Conservation (phyloP, 1,140 invertebrate species). For the Sesamia nonagrioides region DNA sequence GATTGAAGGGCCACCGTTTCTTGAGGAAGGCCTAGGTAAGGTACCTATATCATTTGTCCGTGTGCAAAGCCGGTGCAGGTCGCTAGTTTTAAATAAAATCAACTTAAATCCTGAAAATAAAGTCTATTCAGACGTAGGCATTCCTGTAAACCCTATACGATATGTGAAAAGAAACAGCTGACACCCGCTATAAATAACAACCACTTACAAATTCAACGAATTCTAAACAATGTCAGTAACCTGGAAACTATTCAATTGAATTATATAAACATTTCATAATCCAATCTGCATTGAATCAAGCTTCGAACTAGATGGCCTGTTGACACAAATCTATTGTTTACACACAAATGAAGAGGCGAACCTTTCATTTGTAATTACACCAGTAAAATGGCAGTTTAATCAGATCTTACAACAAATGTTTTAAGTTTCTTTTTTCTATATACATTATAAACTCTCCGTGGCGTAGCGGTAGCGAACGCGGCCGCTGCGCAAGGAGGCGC, state of each 20-base stretch:
- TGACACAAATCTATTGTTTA: constrained; percentile 41
- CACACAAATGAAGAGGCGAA: neutral
- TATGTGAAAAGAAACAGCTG: neutral
- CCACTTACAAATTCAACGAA: neutral
- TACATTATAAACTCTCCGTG: no score
- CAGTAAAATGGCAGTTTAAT: no score
- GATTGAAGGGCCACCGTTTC: no score
- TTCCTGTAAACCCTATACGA: neutral
- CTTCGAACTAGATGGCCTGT: constrained; percentile 11
- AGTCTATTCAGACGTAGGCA: neutral
- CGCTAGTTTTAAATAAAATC: no score
- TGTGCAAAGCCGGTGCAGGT: no score
- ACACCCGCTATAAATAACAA: neutral
- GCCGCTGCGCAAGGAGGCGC: no score
- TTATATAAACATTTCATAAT: constrained; percentile 41
- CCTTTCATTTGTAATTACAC: constrained; percentile 8
- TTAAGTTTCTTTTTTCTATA: no score
- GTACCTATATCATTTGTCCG: no score
- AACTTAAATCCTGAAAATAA: no score
- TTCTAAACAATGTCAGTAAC: constrained; percentile 18
- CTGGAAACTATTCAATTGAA: neutral
- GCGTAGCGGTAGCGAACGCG: no score
- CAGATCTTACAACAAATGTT: no score
- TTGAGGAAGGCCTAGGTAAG: no score
- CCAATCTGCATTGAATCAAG: constrained; percentile 40